Conservation (phyloP, 2,113 vertebrate genomes). For the Abramis brama region DNA sequence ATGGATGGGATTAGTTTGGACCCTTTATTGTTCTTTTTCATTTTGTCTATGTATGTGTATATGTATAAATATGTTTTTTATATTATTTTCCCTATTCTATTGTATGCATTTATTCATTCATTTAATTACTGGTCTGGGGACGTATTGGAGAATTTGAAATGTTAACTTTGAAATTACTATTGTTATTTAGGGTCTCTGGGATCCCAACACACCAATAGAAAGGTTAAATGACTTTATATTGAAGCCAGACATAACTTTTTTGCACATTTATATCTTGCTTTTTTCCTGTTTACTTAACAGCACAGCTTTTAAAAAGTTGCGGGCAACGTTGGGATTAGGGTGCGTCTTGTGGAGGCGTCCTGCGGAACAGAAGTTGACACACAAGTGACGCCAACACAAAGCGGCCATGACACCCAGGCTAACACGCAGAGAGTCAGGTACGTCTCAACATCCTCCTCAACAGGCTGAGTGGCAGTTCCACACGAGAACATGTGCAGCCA, state of each 20-base stretch:
- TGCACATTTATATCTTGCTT: constrained; percentile 59
- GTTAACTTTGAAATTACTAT: not conserved
- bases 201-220: not conserved
- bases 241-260: not conserved
- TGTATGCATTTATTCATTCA: not conserved
- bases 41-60: not conserved
- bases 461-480: constrained; percentile 61
- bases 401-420: constrained; percentile 41
- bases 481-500: constrained; percentile 64
- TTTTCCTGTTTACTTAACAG: constrained; percentile 27
- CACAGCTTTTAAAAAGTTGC: not conserved
- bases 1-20: too few species aligned
- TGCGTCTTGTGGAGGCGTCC: constrained; percentile 41
- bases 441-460: constrained; percentile 44
- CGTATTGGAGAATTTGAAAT: not conserved
- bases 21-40: not conserved
- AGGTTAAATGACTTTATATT: not conserved
- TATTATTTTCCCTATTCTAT: not conserved
- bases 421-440: constrained; percentile 15
- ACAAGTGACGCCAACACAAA: constrained; percentile 53
- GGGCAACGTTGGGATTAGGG: constrained; percentile 17
- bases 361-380: constrained; percentile 52
- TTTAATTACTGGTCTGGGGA: not conserved
- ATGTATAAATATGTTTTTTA: not conserved
- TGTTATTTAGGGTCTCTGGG: not conserved